These are phyloP conservation scores for Equus przewalskii DNA, from an alignment of 2,113 vertebrate genomes.

Conservation along the genomic window DNA sequence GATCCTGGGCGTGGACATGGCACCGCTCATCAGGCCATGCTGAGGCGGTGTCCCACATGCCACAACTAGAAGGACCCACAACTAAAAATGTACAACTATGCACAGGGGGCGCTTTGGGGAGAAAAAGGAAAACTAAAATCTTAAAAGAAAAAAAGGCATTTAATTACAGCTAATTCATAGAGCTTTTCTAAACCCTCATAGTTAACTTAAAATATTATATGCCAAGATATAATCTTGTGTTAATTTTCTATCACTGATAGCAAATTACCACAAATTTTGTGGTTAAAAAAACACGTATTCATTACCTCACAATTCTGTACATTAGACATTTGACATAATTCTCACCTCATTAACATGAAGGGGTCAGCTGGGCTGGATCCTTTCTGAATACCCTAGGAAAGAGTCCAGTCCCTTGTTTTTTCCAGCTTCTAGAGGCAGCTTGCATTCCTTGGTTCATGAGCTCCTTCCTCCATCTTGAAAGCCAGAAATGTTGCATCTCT, in stretches of 20 bases:
- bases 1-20: too few species aligned
- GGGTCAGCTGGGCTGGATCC: fast-evolving
- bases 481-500: fast-evolving
- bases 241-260: neutral
- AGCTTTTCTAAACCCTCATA: neutral
- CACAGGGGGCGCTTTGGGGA: too few species aligned
- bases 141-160: neutral
- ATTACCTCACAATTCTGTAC: neutral
- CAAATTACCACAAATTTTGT: neutral
- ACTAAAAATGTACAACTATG: too few species aligned
- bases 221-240: neutral
- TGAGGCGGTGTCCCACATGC: too few species aligned
- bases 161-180: neutral
- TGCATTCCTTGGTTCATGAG: fast-evolving
- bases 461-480: neutral
- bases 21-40: too few species aligned
- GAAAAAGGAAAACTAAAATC: too few species aligned
- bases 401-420: fast-evolving
- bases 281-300: neutral
- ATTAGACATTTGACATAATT: fast-evolving
- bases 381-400: neutral
- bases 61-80: too few species aligned
- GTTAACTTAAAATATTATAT: neutral
- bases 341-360: neutral
- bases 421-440: neutral